Evolutionary conservation across 2,888 invertebrate genomes (phyloP), one percentile per base, ranked within the genome.

Genomic region (Lutraria lutraria): DNA sequence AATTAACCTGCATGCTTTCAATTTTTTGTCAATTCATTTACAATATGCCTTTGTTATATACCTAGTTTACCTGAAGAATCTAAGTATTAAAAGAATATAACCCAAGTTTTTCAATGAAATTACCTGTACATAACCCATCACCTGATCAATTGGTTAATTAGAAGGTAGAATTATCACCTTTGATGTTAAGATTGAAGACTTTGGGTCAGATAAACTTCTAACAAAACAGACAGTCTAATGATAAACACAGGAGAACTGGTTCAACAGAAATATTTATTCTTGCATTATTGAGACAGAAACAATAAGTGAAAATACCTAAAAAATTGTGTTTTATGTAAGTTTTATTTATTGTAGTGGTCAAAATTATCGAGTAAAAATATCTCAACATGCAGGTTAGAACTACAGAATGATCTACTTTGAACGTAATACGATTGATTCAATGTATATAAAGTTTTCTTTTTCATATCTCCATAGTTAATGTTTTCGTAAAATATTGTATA

Each of bases 201-300:
- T 76, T 19, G 31, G 76, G 29, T 76, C 16, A 76, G 29, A 25
- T 76, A 31, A 76, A 43, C 43, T 43, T 31, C 76, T 31, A 76
- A 76, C 76, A 76, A 34, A 76, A 31, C 76, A 76, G 76, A 34
- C 25, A 16, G 29, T 34, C 34, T 0, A 31, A 31, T 76, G 76
- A 76, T 76, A 34, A 76, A 76, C 34, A 34, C 29, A 15, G 13
- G 31, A 76, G 19, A 34, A 10, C 76, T 34, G 19, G 76, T 0
- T 31, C 31, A 34, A 31, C 16, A 76, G 31, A 76, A 76, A 76
- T 76, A 76, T 76, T 76, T 76, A 76, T 31, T 76, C 63, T 68
- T n/a, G 29, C 16, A 16, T 31, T 25, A 16, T 68, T n/a, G 25
- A 68, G 12, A 68, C 2, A 12, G 25, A 68, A 68, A 68, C 10